Conservation (phyloP, 2,113 vertebrate genomes). For the Apus apus region DNA sequence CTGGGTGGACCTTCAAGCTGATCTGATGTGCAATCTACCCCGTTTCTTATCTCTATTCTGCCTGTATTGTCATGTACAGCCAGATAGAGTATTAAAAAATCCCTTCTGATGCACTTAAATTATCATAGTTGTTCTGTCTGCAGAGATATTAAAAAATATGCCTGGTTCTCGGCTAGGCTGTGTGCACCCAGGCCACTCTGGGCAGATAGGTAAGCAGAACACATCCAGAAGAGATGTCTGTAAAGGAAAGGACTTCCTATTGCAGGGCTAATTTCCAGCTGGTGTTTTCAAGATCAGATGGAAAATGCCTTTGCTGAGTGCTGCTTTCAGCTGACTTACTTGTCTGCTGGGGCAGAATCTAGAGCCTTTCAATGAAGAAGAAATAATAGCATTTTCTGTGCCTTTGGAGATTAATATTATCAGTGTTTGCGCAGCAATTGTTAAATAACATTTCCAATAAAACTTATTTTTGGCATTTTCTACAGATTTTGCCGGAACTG, state of each 20-base stretch:
- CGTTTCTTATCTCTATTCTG: not conserved
- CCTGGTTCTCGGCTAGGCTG: not conserved
- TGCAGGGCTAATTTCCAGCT: not conserved
- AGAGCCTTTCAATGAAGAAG: not conserved
- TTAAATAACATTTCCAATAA: not conserved
- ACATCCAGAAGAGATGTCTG: not conserved
- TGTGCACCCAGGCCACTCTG: not conserved
- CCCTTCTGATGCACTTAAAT: not conserved
- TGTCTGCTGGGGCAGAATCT: not conserved
- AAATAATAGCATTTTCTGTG: not conserved
- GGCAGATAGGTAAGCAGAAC: not conserved
- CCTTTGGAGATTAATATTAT: not conserved
- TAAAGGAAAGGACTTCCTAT: not conserved
- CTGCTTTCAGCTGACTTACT: not conserved
- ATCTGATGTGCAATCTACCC: fast-evolving
- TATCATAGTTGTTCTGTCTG: not conserved
- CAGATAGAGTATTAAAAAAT: not conserved
- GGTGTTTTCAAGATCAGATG: not conserved
- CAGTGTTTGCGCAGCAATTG: not conserved
- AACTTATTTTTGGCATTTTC: not conserved
- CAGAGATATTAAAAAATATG: not conserved
- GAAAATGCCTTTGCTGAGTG: not conserved
- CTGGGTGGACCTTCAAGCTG: not conserved
- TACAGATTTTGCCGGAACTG: not conserved
- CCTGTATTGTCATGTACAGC: fast-evolving